phyloP scores from a whole-genome alignment of 2,797 vertebrate genomes.

The Cygnus olor region DNA sequence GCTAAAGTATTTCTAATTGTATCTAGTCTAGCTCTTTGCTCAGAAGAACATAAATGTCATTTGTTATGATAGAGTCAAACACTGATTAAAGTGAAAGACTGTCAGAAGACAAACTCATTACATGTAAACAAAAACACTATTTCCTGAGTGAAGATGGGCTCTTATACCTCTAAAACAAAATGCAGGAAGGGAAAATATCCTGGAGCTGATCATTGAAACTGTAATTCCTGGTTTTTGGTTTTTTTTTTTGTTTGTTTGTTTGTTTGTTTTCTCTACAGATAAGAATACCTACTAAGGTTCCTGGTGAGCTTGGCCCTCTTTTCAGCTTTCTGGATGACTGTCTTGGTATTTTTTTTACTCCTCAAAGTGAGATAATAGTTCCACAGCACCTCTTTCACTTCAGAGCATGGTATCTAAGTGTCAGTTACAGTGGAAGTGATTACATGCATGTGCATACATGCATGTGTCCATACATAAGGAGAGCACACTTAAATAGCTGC shows the following conservation, averaged over 20 bases:
- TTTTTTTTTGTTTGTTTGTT: neutral
- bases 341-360: neutral
- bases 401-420: neutral
- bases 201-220: neutral
- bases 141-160: constrained; percentile 1
- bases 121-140: neutral
- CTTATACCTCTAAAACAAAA: neutral
- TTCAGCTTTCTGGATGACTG: neutral
- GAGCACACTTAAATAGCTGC: neutral
- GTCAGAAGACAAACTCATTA: constrained; percentile 38
- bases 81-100: constrained; percentile 59
- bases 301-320: neutral
- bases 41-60: constrained; percentile 61
- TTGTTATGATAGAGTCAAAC: constrained; percentile 63
- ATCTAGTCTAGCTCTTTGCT: constrained; percentile 51
- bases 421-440: neutral
- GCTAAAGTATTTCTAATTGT: constrained; percentile 78
- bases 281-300: neutral
- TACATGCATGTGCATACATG: accelerated
- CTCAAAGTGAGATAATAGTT: neutral
- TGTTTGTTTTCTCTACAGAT: neutral
- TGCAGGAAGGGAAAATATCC: neutral
- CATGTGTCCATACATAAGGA: accelerated
- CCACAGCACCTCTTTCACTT: neutral
- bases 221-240: neutral